phyloP scores from a whole-genome alignment of 2,888 invertebrate species.

The Deilephila porcellus region DNA sequence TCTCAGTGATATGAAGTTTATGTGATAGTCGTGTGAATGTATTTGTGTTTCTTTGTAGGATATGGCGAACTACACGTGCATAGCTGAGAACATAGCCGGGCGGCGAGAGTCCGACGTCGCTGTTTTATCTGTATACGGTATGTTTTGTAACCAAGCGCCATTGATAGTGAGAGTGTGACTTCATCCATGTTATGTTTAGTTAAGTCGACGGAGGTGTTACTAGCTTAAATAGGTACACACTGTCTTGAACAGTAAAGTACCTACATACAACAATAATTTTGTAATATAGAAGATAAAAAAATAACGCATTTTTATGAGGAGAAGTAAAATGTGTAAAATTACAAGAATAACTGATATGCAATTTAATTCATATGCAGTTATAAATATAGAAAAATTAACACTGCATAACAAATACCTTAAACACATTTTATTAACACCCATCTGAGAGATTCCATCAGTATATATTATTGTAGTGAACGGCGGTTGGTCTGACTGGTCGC shows the following conservation, averaged over 20 bases:
- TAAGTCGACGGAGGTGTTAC: background rate
- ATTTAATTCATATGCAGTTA: no score
- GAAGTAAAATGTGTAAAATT: no score
- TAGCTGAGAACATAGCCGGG: conserved; percentile 96
- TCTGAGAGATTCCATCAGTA: background rate
- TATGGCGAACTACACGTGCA: conserved; percentile 97
- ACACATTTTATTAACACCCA: background rate
- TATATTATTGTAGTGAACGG: conserved; percentile 91
- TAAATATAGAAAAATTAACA: no score
- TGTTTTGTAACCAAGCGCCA: conserved; percentile 61
- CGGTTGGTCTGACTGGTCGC: conserved; percentile 96
- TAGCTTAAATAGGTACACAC: background rate
- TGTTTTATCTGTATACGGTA: conserved; percentile 95
- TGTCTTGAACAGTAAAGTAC: background rate
- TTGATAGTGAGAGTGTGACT: conserved; percentile 32
- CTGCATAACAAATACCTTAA: no score
- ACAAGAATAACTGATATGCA: no score
- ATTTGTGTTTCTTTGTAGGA: conserved; percentile 79
- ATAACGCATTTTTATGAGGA: no score
- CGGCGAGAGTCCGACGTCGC: conserved; percentile 93
- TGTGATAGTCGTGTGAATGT: background rate
- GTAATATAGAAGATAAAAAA: no score
- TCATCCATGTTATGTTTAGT: conserved; percentile 15
- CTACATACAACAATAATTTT: background rate
- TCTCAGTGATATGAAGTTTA: no score